phyloP scores from a whole-genome alignment of 2,888 invertebrate genomes.

The Ornithoptera priamus region DNA sequence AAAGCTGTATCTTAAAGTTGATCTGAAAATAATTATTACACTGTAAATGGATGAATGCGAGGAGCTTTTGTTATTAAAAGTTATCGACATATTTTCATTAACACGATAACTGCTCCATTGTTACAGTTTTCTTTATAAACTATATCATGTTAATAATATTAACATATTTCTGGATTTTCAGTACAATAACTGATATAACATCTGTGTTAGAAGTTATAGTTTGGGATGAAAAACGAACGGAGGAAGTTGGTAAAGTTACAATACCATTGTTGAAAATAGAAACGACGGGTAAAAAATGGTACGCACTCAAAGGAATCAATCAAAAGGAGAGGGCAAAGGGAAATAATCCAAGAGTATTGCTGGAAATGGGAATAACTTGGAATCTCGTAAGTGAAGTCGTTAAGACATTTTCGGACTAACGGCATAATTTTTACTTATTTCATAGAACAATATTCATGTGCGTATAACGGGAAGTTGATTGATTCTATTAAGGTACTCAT shows the following conservation, averaged over 20 bases:
- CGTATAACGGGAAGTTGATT: background rate
- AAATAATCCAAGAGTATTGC: slow-evolving; percentile 87
- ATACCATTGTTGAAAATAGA: slow-evolving; percentile 91
- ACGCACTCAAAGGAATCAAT: slow-evolving; percentile 95
- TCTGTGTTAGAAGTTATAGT: slow-evolving; percentile 94
- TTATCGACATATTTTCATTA: too few relatives aligned
- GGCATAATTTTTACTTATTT: background rate
- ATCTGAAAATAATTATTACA: too few relatives aligned
- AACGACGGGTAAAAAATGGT: slow-evolving; percentile 95
- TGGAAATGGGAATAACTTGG: slow-evolving; percentile 95
- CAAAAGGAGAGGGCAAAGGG: slow-evolving; percentile 92
- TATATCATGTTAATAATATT: background rate
- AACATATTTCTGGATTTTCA: slow-evolving; percentile 50
- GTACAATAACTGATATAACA: slow-evolving; percentile 94
- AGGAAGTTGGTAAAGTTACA: slow-evolving; percentile 94
- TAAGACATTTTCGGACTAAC: background rate
- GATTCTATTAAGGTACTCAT: background rate
- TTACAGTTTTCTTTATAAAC: background rate
- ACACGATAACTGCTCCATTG: background rate
- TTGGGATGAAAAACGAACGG: slow-evolving; percentile 97
- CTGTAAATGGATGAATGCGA: too few relatives aligned
- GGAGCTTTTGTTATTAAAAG: too few relatives aligned
- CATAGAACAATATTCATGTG: background rate
- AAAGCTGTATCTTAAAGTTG: too few relatives aligned
- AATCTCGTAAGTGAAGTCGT: slow-evolving; percentile 83